Percentiles rank a stretch among this genome's conserved stretches.
Conservation (phyloP, 2,113 vertebrate genomes). For the Aphyosemion australe region DNA sequence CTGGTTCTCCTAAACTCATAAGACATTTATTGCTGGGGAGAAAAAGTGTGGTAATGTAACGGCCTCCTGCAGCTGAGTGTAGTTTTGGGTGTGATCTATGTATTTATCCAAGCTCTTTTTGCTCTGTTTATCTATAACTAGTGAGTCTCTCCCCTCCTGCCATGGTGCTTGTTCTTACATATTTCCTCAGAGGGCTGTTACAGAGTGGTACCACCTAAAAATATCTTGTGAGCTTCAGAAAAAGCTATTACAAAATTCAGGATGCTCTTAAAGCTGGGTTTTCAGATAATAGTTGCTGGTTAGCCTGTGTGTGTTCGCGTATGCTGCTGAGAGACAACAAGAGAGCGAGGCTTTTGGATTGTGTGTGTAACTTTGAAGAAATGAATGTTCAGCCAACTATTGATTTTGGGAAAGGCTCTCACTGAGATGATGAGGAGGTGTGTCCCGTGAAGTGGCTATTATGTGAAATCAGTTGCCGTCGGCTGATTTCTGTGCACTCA, state of each 20-base stretch:
- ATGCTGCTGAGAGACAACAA: constrained; percentile 22
- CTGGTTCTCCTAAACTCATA: constrained; percentile 52
- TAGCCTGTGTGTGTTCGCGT: constrained; percentile 12
- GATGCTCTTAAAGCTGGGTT: constrained; percentile 26
- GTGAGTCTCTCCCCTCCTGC: constrained; percentile 24
- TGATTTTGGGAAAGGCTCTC: constrained; percentile 76
- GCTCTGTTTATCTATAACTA: constrained; percentile 46
- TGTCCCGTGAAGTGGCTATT: constrained; percentile 67
- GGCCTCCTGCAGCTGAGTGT: constrained; percentile 51
- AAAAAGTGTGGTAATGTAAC: constrained; percentile 57
- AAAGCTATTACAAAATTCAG: constrained; percentile 32
- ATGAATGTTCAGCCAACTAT: constrained; percentile 69
- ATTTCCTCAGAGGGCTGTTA: constrained; percentile 54
- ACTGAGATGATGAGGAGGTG: constrained; percentile 66
- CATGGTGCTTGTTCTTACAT: constrained; percentile 18
- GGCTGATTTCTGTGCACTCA: constrained; percentile 54
- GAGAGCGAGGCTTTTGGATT: constrained; percentile 21
- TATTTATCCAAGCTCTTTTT: constrained; percentile 49
- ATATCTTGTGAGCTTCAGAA: constrained; percentile 58
- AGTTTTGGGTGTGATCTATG: constrained; percentile 56
- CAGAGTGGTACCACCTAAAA: constrained; percentile 54
- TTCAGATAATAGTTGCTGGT: constrained; percentile 14
- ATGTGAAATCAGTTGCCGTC: constrained; percentile 67
- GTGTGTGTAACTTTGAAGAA: constrained; percentile 46
- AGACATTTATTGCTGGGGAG: constrained; percentile 48